A percentile compares a stretch with the other conserved stretches of the same genome.
Conservation (phyloP, 2,888 invertebrate species). For the Prionchulus punctatus region DNA sequence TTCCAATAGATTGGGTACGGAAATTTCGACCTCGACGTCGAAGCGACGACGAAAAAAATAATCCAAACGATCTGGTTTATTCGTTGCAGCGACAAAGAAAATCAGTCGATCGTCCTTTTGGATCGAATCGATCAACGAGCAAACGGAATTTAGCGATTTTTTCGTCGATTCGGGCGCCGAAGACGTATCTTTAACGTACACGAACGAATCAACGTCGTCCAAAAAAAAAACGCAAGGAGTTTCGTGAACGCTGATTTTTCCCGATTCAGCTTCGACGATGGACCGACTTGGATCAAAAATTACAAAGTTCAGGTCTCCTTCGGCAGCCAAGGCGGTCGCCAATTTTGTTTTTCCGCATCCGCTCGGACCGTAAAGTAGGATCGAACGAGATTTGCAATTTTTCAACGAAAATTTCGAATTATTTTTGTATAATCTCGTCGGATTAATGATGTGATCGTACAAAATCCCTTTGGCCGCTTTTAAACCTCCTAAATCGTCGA, state of each 20-base stretch:
- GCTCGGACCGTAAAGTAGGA: not conserved
- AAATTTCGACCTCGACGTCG: conserved; percentile 18
- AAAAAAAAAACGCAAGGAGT: not conserved
- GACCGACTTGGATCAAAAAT: not conserved
- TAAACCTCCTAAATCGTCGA: not conserved
- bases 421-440: not conserved
- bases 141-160: not conserved
- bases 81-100: not conserved
- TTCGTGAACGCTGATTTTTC: not conserved
- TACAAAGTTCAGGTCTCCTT: not conserved
- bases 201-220: not conserved
- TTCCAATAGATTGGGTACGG: conserved; percentile 13
- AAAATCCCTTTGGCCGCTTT: not conserved
- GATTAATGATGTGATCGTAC: not conserved
- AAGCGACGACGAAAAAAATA: conserved; percentile 19
- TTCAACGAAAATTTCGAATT: not conserved
- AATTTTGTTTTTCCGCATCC: conserved; percentile 1
- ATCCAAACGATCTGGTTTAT: conserved; percentile 15
- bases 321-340: not conserved
- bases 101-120: not conserved
- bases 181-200: not conserved
- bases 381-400: not conserved
- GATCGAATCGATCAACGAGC: not conserved
- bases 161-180: not conserved
- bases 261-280: not conserved